Evolutionary conservation across 2,113 vertebrate genomes (phyloP).

Genomic region (Narcine bancroftii): DNA sequence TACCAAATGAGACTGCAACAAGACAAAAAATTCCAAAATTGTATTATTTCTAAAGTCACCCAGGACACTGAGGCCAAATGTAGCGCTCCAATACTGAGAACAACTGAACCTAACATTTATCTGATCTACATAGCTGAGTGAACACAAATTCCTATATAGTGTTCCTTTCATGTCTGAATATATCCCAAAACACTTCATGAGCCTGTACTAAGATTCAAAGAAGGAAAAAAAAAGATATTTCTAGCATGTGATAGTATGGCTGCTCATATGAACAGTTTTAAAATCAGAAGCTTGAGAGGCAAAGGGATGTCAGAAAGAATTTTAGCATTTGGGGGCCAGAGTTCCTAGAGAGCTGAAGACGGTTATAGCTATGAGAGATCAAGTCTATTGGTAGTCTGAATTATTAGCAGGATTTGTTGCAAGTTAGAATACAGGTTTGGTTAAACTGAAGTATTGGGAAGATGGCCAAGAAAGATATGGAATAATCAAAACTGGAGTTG

Average conservation of each 20-base stretch:
- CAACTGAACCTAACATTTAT: neutral
- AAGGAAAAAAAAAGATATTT: no score
- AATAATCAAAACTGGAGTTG: neutral
- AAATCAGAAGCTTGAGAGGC: slow-evolving; percentile 38
- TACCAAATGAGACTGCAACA: neutral
- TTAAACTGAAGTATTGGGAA: neutral
- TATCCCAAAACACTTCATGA: neutral
- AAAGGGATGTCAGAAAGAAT: no score
- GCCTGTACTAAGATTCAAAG: slow-evolving; percentile 56
- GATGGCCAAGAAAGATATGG: neutral
- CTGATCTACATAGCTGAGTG: neutral
- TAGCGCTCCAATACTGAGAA: neutral
- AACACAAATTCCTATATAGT: no score
- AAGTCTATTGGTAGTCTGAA: neutral
- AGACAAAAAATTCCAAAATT: no score
- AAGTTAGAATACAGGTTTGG: neutral
- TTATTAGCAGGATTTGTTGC: neutral
- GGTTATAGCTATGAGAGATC: neutral
- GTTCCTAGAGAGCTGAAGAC: neutral
- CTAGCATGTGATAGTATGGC: no score
- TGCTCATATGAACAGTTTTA: slow-evolving; percentile 46
- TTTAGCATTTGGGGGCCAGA: neutral
- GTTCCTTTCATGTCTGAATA: no score
- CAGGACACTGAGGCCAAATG: neutral
- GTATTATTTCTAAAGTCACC: no score